Conservation (phyloP, 37 sponge, comb jelly and placozoan species). For the Ianthella basta region DNA sequence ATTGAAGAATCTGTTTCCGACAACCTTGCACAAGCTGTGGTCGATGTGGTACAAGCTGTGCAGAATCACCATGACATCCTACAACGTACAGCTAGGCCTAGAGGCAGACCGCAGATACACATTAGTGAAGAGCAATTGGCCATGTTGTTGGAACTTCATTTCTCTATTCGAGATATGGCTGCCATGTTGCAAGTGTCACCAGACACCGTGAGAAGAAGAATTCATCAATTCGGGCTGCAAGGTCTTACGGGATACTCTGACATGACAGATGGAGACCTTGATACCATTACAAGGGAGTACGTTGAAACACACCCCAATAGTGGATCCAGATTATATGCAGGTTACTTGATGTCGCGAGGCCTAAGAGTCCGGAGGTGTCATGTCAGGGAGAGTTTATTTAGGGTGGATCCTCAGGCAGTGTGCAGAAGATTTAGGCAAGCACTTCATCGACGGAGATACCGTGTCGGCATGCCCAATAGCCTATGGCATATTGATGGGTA, state of each 20-base stretch:
- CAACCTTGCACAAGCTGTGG: background rate
- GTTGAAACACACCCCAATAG: conserved; percentile 28
- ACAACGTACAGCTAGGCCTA: background rate
- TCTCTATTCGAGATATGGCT: conserved; percentile 23
- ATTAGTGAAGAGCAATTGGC: conserved; percentile 32
- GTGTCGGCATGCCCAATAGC: conserved; percentile 34
- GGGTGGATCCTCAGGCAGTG: conserved; percentile 36
- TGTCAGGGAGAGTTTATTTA: conserved; percentile 14
- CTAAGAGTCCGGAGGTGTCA: conserved; percentile 22
- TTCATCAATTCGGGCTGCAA: conserved; percentile 22
- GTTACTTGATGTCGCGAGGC: conserved; percentile 14
- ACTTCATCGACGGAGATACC: conserved; percentile 31
- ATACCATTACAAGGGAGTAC: conserved; percentile 9
- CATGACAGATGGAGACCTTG: conserved; percentile 23
- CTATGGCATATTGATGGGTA: conserved; percentile 38
- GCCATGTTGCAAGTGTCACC: conserved; percentile 26
- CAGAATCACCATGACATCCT: too few species aligned
- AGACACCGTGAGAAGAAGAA: conserved; percentile 34
- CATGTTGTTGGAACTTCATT: background rate
- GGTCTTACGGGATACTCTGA: background rate
- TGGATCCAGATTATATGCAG: conserved; percentile 19
- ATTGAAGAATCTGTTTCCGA: background rate
- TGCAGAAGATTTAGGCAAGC: background rate
- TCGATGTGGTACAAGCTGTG: conserved; percentile 1
- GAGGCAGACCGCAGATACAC: conserved; percentile 19